Evolutionary conservation across 2,113 vertebrate genomes (phyloP).

Genomic region (Dipodomys ordii): DNA sequence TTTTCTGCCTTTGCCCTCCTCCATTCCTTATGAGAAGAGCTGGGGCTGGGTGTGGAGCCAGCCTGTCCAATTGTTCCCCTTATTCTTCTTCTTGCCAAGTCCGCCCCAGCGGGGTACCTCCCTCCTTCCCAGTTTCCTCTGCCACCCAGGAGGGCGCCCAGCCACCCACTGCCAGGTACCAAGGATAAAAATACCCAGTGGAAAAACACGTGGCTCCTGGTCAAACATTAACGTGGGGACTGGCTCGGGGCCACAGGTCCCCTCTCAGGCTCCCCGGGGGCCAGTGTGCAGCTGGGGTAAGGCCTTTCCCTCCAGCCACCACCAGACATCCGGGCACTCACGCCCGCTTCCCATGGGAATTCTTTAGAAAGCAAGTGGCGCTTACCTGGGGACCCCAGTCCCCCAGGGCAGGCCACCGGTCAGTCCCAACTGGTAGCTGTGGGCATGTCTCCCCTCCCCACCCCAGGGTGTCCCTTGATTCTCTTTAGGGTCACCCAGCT

Average conservation of each 20-base stretch:
- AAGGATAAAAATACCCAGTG: constrained; percentile 88
- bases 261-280: constrained; percentile 77
- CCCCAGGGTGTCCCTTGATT: neutral
- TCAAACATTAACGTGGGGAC: constrained; percentile 88
- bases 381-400: neutral
- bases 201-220: constrained; percentile 86
- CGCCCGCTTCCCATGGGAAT: neutral
- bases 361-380: neutral
- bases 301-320: neutral
- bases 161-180: constrained; percentile 81
- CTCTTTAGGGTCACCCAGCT: neutral
- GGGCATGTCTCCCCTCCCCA: neutral
- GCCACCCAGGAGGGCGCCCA: constrained; percentile 35
- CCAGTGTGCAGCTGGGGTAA: neutral
- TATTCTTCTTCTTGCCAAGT: neutral
- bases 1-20: neutral
- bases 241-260: constrained; percentile 70
- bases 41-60: neutral
- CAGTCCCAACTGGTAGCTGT: neutral
- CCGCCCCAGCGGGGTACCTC: constrained; percentile 36
- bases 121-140: neutral
- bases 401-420: neutral
- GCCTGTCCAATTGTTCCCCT: neutral
- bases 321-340: neutral
- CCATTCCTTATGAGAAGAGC: neutral